These are phyloP conservation scores for Tipula helvola DNA, from an alignment of 2,888 invertebrate genomes.

Conservation along the genomic window DNA sequence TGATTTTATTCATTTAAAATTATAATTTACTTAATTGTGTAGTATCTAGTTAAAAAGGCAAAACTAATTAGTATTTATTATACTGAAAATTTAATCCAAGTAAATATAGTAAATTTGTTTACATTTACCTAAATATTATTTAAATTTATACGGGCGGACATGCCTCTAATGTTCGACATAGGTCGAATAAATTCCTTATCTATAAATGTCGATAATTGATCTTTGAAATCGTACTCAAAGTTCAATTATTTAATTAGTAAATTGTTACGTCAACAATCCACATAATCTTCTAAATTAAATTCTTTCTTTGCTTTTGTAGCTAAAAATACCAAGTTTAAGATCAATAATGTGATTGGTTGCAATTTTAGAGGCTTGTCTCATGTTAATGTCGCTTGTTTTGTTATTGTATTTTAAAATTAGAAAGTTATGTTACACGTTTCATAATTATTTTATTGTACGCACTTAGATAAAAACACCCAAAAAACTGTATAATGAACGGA, in stretches of 20 bases:
- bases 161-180: background rate
- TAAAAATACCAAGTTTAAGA: background rate
- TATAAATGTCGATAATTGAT: background rate
- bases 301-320: background rate
- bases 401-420: background rate
- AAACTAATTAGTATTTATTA: background rate
- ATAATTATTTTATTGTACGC: background rate
- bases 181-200: background rate
- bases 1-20: background rate
- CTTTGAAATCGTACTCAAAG: background rate
- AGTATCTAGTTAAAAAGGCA: background rate
- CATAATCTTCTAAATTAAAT: background rate
- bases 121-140: background rate
- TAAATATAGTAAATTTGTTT: background rate
- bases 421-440: background rate
- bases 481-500: constrained; percentile 14
- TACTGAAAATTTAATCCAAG: background rate
- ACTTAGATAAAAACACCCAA: background rate
- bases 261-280: background rate
- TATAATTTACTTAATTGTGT: background rate
- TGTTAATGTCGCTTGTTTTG: background rate
- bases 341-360: background rate
- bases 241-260: background rate
- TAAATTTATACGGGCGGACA: background rate
- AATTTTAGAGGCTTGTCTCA: background rate